Conservation (phyloP, 2,888 invertebrate genomes). For the Nudaria mundana region DNA sequence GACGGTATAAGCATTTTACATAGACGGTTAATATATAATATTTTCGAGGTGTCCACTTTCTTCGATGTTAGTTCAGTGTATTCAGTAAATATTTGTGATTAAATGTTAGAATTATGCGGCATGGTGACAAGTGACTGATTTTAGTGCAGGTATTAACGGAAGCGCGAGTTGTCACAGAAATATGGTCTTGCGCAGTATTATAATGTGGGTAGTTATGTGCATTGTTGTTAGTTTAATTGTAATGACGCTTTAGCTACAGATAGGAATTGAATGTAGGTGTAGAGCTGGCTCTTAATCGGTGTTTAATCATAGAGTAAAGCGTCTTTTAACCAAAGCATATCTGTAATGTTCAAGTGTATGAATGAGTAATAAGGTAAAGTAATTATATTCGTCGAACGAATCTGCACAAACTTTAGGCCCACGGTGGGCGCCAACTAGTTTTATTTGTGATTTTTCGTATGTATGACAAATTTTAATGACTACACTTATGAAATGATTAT, state of each 20-base stretch:
- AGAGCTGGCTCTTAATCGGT: conserved; percentile 1
- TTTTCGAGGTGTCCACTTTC: conserved; percentile 63
- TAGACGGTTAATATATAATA: conserved; percentile 37
- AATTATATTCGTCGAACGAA: background rate
- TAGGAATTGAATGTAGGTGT: conserved; percentile 10
- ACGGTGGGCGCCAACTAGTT: conserved; percentile 4
- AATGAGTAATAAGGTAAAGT: conserved; percentile 10
- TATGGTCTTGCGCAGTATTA: conserved; percentile 63
- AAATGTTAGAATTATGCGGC: conserved; percentile 58
- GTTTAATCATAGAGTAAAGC: background rate
- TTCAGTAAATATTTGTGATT: conserved; percentile 73
- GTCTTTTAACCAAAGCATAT: conserved; percentile 26
- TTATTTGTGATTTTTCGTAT: background rate
- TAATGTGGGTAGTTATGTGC: conserved; percentile 52
- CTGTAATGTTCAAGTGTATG: conserved; percentile 9
- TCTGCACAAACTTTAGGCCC: background rate
- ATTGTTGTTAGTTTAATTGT: conserved; percentile 2
- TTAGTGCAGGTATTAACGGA: conserved; percentile 50
- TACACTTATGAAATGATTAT: conserved; percentile 17
- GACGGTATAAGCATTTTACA: conserved; percentile 60
- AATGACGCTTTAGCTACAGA: conserved; percentile 2
- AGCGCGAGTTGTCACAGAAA: conserved; percentile 23
- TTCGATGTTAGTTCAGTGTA: conserved; percentile 70
- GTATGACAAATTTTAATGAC: conserved; percentile 5
- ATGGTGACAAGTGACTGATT: conserved; percentile 63